These are phyloP conservation scores for Drosophila robusta DNA, from an alignment of 2,888 invertebrate species.

Conservation along the genomic window DNA sequence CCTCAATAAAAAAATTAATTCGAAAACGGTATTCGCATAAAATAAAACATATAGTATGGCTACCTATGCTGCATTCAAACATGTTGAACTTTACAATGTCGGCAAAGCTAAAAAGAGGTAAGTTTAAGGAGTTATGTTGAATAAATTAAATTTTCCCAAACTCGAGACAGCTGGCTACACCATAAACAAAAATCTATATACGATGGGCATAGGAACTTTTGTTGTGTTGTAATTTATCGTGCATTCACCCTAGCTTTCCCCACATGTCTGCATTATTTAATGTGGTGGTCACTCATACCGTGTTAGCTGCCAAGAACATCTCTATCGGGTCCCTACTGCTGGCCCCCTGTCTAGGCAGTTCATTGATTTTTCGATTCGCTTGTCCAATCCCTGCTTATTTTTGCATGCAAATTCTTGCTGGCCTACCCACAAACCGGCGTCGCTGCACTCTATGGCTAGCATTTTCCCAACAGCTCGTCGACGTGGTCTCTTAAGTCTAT, in stretches of 20 bases:
- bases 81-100: slow-evolving; percentile 96
- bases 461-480: slow-evolving; percentile 4
- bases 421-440: neutral
- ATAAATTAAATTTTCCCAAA: slow-evolving; percentile 7
- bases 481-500: neutral
- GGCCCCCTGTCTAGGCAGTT: slow-evolving; percentile 35
- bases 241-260: slow-evolving; percentile 62
- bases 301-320: slow-evolving; percentile 41
- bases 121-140: slow-evolving; percentile 66
- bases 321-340: slow-evolving; percentile 30
- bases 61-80: slow-evolving; percentile 96
- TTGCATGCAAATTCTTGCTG: slow-evolving; percentile 22
- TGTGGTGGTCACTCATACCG: slow-evolving; percentile 29
- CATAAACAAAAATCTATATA: slow-evolving; percentile 7
- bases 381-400: slow-evolving; percentile 44
- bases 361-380: slow-evolving; percentile 50
- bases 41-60: slow-evolving; percentile 88
- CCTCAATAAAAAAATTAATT: slow-evolving; percentile 32
- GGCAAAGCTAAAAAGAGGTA: slow-evolving; percentile 97
- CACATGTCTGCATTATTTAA: slow-evolving; percentile 25
- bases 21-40: slow-evolving; percentile 22
- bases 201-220: slow-evolving; percentile 15
- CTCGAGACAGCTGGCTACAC: slow-evolving; percentile 5
- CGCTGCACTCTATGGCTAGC: slow-evolving; percentile 6
- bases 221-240: slow-evolving; percentile 59